Percentiles rank a stretch among this genome's conserved stretches.
These are phyloP conservation scores for Tetrao urogallus DNA, from an alignment of 2,113 vertebrate species.

Conservation along the genomic window DNA sequence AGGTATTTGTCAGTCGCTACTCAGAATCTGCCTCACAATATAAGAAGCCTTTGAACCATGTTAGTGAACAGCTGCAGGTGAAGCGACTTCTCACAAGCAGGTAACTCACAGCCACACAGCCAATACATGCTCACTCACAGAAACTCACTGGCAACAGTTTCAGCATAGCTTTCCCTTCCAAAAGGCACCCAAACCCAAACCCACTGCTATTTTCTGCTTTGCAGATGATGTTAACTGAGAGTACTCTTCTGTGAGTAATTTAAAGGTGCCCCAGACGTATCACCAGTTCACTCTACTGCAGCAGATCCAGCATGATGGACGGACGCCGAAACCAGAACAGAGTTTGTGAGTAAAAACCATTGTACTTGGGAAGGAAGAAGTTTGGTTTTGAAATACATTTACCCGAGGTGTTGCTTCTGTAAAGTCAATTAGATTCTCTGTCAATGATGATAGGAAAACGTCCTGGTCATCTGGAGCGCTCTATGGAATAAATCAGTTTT, in stretches of 20 bases:
- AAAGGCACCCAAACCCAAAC: background rate
- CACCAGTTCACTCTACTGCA: background rate
- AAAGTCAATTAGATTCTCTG: conserved; percentile 94
- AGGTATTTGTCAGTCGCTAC: background rate
- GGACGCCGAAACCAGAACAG: background rate
- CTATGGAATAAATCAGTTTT: conserved; percentile 77
- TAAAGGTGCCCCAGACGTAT: background rate
- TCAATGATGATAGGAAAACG: conserved; percentile 70
- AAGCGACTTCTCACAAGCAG: background rate
- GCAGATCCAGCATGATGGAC: background rate
- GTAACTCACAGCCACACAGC: background rate
- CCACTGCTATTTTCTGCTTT: background rate
- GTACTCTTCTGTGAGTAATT: background rate
- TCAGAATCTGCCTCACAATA: background rate
- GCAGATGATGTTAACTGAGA: background rate
- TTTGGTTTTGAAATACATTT: conserved; percentile 67
- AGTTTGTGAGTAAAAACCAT: background rate
- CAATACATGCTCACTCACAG: background rate
- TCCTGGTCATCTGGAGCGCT: conserved; percentile 85
- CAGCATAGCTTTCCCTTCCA: background rate
- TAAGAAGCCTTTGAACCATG: fast-evolving
- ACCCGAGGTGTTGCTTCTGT: conserved; percentile 86
- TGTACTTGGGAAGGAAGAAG: background rate
- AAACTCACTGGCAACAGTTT: background rate
- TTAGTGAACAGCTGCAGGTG: background rate